These are phyloP conservation scores for Camponotus floridanus DNA, from an alignment of 1,140 invertebrate species.

Conservation along the genomic window DNA sequence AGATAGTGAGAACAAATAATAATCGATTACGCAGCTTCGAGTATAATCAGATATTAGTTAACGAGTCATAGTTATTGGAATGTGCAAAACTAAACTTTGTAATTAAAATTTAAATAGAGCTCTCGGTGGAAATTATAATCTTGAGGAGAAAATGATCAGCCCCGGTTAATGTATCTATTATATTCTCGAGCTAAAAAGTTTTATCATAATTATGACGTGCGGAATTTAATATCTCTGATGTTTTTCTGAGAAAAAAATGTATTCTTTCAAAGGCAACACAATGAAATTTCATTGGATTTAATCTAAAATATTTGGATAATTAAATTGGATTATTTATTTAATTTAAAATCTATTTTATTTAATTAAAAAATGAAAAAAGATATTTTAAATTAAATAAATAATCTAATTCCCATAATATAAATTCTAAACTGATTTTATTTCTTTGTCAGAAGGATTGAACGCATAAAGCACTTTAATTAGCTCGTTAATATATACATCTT, in stretches of 20 bases:
- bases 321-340: no score
- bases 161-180: constrained; percentile 41
- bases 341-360: no score
- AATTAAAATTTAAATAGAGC: constrained; percentile 68
- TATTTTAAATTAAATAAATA: neutral
- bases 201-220: neutral
- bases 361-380: no score
- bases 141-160: constrained; percentile 43
- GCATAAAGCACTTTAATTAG: neutral
- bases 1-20: constrained; percentile 13
- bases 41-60: constrained; percentile 61
- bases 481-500: neutral
- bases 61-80: constrained; percentile 39
- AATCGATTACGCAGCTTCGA: neutral
- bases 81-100: constrained; percentile 45
- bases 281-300: neutral
- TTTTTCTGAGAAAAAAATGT: neutral
- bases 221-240: neutral
- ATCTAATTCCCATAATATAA: neutral
- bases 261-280: constrained; percentile 1
- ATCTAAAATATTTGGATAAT: neutral
- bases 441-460: neutral
- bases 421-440: neutral
- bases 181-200: constrained; percentile 29
- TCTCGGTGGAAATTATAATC: constrained; percentile 55